Evolutionary conservation across 2,113 vertebrate genomes (phyloP).

Genomic region (Gambusia holbrooki): DNA sequence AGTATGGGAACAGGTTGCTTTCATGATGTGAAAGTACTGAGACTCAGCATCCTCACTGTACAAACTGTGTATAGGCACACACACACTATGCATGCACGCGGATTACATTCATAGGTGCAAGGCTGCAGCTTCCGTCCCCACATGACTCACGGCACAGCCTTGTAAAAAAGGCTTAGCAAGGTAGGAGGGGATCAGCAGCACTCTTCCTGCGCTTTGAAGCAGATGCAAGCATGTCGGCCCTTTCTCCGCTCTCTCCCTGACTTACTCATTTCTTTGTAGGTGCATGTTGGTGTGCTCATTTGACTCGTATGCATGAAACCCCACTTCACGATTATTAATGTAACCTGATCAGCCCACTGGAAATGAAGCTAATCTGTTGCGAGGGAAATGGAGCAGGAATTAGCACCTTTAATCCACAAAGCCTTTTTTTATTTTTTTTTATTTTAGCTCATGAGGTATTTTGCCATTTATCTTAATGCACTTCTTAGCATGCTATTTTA

Average conservation of each 20-base stretch:
- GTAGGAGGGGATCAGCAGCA: constrained; percentile 76
- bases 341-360: constrained; percentile 69
- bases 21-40: constrained; percentile 22
- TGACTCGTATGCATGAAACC: constrained; percentile 41
- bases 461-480: constrained; percentile 34
- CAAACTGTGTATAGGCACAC: background rate
- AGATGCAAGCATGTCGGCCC: constrained; percentile 53
- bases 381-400: constrained; percentile 63
- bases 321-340: constrained; percentile 68
- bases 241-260: constrained; percentile 9
- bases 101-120: constrained; percentile 23
- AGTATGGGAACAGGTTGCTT: constrained; percentile 7
- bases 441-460: constrained; percentile 38
- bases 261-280: constrained; percentile 10
- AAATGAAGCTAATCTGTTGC: constrained; percentile 65
- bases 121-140: constrained; percentile 42
- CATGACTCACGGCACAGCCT: constrained; percentile 73
- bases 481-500: constrained; percentile 26
- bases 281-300: constrained; percentile 26
- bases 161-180: constrained; percentile 71
- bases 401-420: constrained; percentile 32
- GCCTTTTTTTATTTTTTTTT: constrained; percentile 22
- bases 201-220: constrained; percentile 70
- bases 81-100: background rate
- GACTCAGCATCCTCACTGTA: constrained; percentile 5